Base-by-base conservation (phyloP, 53 echinoderm and acorn worm genomes). In the Antedon mediterranea region DNA sequence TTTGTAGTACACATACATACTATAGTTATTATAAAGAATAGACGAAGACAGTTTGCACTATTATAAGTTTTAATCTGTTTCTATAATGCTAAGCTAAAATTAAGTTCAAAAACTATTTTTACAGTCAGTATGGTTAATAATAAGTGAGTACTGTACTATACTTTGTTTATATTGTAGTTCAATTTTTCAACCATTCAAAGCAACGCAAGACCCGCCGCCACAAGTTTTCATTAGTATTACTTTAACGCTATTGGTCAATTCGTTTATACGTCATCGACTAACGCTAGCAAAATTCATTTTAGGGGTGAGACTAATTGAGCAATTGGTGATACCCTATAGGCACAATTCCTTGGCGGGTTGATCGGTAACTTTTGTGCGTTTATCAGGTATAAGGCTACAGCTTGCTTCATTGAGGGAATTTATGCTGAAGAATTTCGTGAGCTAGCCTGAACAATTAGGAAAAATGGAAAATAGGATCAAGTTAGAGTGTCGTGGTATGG, bases 381-480 rank as follows among this genome's bases (percentile, higher is more conserved):
- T 57, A 57, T 57, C 57, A 57, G 23, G 57, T 57, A 57, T 26
- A n/a, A n/a, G n/a, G 57, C 57, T 57, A 57, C 57, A 57, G 57
- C 57, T 57, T 57, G 57, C 57, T 57, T 13, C 57, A 57, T 57
- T 57, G 7, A 57, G 57, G 57, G 57, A 57, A 57, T 57, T 57
- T 57, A 57, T 57, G 57, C 57, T 26, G 57, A 57, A 57, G 57
- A 57, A 57, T 57, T 57, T 57, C 57, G 57, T 11, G 57, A 57
- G 57, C 57, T 57, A 57, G 57, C 57, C 57, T 15, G 57, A 57
- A 57, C 57, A 57, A 37, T 57, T 57, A 57, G 2, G 30, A 32
- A 71, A 84, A 82, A 90, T 90, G 90, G 87, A 87, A 30, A 85
- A 88, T 81, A 85, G 91, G 83, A 85, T 91, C 81, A 88, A 91